phyloP scores from a whole-genome alignment of 2,797 vertebrate species.

The Tolypeutes matacus region DNA sequence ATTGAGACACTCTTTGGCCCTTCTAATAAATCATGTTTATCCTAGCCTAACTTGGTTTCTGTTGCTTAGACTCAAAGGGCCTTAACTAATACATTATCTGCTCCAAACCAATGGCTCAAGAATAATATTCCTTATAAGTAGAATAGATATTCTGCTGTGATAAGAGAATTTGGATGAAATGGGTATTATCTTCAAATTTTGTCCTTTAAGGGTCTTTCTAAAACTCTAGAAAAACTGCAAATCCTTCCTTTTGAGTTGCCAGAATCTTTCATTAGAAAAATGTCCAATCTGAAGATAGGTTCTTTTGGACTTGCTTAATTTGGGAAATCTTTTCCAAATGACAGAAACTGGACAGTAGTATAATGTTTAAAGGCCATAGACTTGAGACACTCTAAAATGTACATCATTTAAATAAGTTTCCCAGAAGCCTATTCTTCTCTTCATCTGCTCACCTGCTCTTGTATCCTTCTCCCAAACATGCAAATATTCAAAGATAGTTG shows the following conservation, averaged over 20 bases:
- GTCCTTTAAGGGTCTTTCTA: neutral
- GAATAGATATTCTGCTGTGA: neutral
- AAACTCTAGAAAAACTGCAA: slow-evolving; percentile 3
- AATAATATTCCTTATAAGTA: slow-evolving; percentile 1
- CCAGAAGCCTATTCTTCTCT: neutral
- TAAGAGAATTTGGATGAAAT: neutral
- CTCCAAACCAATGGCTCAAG: neutral
- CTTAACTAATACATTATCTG: neutral
- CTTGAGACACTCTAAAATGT: slow-evolving; percentile 10
- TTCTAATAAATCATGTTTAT: neutral
- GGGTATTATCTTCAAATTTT: slow-evolving; percentile 18
- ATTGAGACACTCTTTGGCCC: neutral
- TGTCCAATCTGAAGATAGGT: neutral
- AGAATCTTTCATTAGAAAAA: slow-evolving; percentile 45
- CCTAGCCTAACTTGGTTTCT: neutral
- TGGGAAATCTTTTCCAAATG: slow-evolving; percentile 47
- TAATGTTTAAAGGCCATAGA: neutral
- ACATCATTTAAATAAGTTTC: neutral
- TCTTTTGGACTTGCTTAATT: slow-evolving; percentile 32
- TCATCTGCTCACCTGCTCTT: neutral
- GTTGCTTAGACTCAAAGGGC: neutral
- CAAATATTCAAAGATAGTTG: neutral
- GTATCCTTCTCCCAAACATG: neutral
- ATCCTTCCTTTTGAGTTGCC: slow-evolving; percentile 12
- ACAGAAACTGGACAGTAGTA: neutral